Evolutionary conservation across 2,113 vertebrate genomes (phyloP).

Genomic region (Stegastes partitus): DNA sequence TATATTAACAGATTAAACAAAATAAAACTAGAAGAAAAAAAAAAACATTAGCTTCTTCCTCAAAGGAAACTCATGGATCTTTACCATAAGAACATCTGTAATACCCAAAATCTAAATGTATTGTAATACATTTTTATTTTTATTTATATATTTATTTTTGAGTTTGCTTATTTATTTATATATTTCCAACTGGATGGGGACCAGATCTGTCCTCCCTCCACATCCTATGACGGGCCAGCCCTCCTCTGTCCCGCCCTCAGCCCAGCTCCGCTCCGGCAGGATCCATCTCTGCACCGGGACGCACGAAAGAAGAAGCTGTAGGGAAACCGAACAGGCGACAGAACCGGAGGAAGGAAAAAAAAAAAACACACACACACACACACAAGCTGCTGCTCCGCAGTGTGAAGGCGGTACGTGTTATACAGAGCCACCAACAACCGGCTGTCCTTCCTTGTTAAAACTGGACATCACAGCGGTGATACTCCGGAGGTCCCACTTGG

Average conservation of each 20-base stretch:
- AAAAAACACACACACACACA: background rate
- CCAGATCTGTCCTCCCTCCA: slow-evolving; percentile 41
- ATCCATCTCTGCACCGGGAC: slow-evolving; percentile 47
- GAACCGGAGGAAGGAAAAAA: background rate
- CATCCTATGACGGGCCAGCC: slow-evolving; percentile 58
- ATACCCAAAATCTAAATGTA: too few relatives aligned
- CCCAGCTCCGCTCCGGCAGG: slow-evolving; percentile 22
- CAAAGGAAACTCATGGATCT: too few relatives aligned
- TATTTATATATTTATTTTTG: too few relatives aligned
- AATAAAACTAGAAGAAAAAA: too few relatives aligned
- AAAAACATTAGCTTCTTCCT: too few relatives aligned
- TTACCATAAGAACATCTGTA: too few relatives aligned
- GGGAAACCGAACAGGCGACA: slow-evolving; percentile 26
- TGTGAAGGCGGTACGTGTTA: slow-evolving; percentile 27
- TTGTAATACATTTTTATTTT: too few relatives aligned
- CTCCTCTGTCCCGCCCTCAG: slow-evolving; percentile 55
- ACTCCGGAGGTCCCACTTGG: slow-evolving; percentile 36
- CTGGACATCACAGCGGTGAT: slow-evolving; percentile 14
- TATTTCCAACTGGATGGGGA: slow-evolving; percentile 6
- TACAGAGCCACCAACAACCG: slow-evolving; percentile 14
- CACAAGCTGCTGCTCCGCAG: slow-evolving; percentile 11
- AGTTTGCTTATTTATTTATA: background rate
- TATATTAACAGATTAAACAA: too few relatives aligned
- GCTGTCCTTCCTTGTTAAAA: slow-evolving; percentile 32
- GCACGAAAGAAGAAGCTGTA: slow-evolving; percentile 29